Percentiles rank a stretch among this genome's conserved stretches.
These are phyloP conservation scores for Carassius auratus DNA, from an alignment of 2,113 vertebrate species.

Conservation along the genomic window DNA sequence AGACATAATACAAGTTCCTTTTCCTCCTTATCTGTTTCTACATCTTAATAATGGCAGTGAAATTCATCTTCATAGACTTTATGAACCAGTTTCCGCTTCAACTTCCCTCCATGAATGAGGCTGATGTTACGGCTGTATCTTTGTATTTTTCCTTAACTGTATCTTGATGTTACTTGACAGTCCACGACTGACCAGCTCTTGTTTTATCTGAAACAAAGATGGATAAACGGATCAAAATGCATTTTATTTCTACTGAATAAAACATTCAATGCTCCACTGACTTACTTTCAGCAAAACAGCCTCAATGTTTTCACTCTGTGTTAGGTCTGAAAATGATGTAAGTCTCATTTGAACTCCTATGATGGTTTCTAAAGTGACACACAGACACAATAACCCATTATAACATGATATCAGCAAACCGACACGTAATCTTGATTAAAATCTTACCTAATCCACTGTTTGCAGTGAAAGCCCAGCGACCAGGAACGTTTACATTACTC, in stretches of 20 bases:
- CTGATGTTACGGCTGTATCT: neutral
- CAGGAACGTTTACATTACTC: slow-evolving; percentile 44
- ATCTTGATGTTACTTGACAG: neutral
- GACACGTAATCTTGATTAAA: neutral
- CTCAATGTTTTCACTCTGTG: neutral
- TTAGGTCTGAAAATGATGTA: neutral
- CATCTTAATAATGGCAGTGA: too few relatives aligned
- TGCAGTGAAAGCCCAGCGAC: slow-evolving; percentile 54
- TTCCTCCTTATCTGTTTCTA: too few relatives aligned
- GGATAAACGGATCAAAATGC: neutral
- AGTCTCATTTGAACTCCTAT: neutral
- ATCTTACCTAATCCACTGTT: neutral
- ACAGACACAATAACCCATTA: neutral
- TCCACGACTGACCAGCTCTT: neutral
- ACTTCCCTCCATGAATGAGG: too few relatives aligned
- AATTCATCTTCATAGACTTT: too few relatives aligned
- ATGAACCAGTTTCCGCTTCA: neutral
- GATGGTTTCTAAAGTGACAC: neutral
- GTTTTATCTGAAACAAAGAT: slow-evolving; percentile 15
- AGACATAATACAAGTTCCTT: too few relatives aligned
- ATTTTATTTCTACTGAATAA: neutral
- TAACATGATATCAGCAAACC: slow-evolving; percentile 17
- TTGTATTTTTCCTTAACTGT: neutral
- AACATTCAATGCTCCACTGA: neutral
- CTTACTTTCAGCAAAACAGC: neutral